Evolutionary conservation across 2,797 vertebrate species (phyloP).

Genomic region (Syngnathus rostellatus): DNA sequence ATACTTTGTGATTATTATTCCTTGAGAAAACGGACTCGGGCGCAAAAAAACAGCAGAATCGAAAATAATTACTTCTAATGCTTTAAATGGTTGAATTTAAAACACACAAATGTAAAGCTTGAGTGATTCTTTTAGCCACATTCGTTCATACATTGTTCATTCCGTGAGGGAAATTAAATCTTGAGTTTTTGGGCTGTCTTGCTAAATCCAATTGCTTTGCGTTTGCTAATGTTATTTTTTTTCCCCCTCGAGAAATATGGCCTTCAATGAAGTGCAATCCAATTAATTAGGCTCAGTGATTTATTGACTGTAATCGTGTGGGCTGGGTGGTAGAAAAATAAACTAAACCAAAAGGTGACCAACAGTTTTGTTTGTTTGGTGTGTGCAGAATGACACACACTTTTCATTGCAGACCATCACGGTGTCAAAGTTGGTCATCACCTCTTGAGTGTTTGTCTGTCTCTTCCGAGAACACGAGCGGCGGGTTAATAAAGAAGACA

Average conservation of each 20-base stretch:
- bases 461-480: conserved; percentile 14
- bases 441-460: conserved; percentile 27
- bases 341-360: background rate
- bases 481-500: conserved; percentile 41
- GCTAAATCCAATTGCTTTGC: background rate
- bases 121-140: background rate
- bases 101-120: background rate
- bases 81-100: background rate
- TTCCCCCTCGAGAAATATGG: background rate
- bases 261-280: background rate
- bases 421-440: conserved; percentile 32
- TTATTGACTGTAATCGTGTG: background rate
- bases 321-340: background rate
- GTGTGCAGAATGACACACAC: background rate
- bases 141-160: no score
- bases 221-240: background rate
- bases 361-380: background rate
- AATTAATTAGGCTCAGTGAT: background rate
- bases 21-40: background rate
- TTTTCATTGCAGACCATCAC: background rate
- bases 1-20: background rate
- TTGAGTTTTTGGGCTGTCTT: background rate
- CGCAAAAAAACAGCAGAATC: background rate
- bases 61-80: background rate
- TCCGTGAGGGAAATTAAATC: background rate